These are phyloP conservation scores for Coturnix japonica DNA, from an alignment of 2,113 vertebrate genomes.

Conservation along the genomic window DNA sequence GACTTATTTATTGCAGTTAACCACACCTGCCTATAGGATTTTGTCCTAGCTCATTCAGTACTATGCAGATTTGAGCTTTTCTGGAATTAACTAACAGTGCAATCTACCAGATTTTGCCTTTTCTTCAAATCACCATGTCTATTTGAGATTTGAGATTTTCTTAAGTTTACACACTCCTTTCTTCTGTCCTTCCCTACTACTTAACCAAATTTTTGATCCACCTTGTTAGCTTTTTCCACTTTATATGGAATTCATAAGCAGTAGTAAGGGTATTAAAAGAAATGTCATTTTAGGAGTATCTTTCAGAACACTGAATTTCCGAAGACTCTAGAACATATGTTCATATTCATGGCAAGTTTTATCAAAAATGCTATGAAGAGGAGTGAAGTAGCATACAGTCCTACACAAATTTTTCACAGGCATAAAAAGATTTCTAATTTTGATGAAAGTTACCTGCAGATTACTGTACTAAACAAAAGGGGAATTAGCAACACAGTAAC, in stretches of 20 bases:
- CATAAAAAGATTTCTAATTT: neutral
- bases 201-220: neutral
- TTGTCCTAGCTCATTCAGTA: neutral
- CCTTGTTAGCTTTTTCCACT: neutral
- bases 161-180: neutral
- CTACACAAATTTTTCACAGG: neutral
- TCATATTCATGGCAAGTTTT: neutral
- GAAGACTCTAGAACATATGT: neutral
- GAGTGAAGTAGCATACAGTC: neutral
- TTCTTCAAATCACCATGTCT: neutral
- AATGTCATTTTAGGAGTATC: neutral
- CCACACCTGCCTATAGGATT: neutral
- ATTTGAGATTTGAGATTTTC: neutral
- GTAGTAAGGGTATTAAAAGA: neutral
- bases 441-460: neutral
- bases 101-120: neutral
- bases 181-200: neutral
- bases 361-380: neutral
- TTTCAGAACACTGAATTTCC: neutral
- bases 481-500: neutral
- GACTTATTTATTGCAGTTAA: neutral
- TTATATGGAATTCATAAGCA: neutral
- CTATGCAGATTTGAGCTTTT: neutral
- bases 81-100: neutral
- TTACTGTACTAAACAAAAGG: neutral